Conservation (phyloP, 2,113 vertebrate genomes). For the Oreochromis spilurus region DNA sequence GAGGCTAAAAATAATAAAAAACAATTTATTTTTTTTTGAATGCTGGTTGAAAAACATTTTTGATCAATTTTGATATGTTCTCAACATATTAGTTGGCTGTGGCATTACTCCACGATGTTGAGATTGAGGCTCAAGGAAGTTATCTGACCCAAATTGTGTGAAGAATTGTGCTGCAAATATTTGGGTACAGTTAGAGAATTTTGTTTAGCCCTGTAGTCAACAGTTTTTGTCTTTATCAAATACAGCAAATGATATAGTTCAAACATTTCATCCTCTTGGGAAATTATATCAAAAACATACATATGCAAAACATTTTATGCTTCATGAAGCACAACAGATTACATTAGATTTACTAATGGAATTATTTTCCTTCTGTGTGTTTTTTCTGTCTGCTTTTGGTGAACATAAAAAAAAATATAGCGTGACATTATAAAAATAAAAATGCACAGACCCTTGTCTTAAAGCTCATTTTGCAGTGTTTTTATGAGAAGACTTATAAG, state of each 20-base stretch:
- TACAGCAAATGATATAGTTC: neutral
- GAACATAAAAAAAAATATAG: neutral
- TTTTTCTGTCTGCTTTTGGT: neutral
- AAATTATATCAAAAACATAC: neutral
- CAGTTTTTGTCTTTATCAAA: neutral
- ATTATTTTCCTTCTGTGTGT: neutral
- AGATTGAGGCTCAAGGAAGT: neutral
- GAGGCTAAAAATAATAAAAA: too few relatives aligned
- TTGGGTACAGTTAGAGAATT: neutral
- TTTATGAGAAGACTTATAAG: neutral
- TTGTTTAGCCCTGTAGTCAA: neutral
- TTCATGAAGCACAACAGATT: neutral
- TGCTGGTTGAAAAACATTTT: too few relatives aligned
- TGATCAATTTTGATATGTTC: neutral
- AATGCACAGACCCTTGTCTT: neutral
- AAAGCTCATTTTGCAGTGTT: neutral
- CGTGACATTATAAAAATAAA: neutral
- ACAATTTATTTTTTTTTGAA: too few relatives aligned
- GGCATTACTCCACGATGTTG: neutral
- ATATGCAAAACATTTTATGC: neutral
- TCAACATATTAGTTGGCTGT: neutral
- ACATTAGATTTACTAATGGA: neutral
- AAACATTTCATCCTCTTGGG: neutral
- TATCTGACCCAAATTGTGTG: neutral
- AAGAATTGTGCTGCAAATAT: neutral